Evolutionary conservation across 2,113 vertebrate genomes (phyloP), one percentile per base, ranked within the genome.

Genomic region (Electrona antarctica): DNA sequence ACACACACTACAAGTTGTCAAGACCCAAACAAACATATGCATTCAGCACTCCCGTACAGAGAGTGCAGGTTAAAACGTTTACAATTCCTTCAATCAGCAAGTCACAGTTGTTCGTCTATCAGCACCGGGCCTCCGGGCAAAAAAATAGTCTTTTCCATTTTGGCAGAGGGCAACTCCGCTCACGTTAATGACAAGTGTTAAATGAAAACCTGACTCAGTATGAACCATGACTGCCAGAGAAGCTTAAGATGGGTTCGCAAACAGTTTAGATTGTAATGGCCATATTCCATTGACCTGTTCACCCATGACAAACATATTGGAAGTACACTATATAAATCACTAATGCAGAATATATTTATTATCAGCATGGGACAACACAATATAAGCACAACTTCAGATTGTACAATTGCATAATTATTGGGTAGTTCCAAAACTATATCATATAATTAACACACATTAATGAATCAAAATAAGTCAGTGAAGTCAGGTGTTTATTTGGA

Each of bases 11-110:
- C 66, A 61, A 77, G 69, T 70, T 73, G 70, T 83, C 78, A 70
- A 29, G 70, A 21, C 48, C 47, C 67, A 78, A 70, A 75, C 78
- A 78, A 68, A 81, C 66, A 70, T 6, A 13, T 0, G n/a, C 56
- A 50, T 58, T 74, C 78, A 71, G 65, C 55, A 59, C 84, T 75
- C 61, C n/a, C 69, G 73, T 67, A 79, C 50, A 58, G 67, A 69
- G 60, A 55, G 51, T 58, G 60, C 82, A 79, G 59, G 74, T 77
- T 77, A 75, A 70, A 41, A 51, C 46, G 46, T 78, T 83, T 60
- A 87, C 80, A 63, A 60, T 64, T 79, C 82, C 81, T 83, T 84
- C 86, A 70, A 74, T 86, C 84, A 61, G 71, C 68, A 52, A 56
- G 73, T 47, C 51, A 4, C 69, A 60, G 80, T 79, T 78, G 79